These are phyloP conservation scores for Bombyx mandarina DNA, from an alignment of 1,140 invertebrate species.

Conservation along the genomic window DNA sequence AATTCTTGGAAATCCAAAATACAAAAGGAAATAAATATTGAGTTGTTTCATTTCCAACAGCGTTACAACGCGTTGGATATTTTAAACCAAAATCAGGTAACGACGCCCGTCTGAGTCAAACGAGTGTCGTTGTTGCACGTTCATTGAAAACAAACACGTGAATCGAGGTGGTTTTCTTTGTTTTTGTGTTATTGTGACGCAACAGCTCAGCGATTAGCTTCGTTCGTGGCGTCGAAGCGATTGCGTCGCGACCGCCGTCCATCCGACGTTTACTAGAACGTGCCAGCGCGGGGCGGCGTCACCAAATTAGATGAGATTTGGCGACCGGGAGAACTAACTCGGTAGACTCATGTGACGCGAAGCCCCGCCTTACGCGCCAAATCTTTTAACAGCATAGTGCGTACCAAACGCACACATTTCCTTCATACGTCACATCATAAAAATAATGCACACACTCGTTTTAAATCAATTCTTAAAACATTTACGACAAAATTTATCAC, in stretches of 20 bases:
- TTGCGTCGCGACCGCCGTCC: slow-evolving; percentile 20
- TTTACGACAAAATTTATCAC: too few relatives aligned
- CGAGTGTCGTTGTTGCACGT: background rate
- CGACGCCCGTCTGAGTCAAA: too few relatives aligned
- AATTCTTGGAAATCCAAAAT: too few relatives aligned
- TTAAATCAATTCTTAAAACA: too few relatives aligned
- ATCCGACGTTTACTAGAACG: slow-evolving; percentile 13
- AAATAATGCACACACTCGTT: slow-evolving; percentile 5
- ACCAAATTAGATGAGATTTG: slow-evolving; percentile 60
- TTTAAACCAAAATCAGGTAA: too few relatives aligned
- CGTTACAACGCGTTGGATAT: too few relatives aligned
- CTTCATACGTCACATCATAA: slow-evolving; percentile 26
- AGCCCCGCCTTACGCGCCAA: slow-evolving; percentile 32
- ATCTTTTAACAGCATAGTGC: too few relatives aligned
- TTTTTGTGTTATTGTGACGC: slow-evolving; percentile 15
- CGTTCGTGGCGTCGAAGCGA: slow-evolving; percentile 9
- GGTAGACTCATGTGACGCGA: slow-evolving; percentile 44
- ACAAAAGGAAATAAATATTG: too few relatives aligned
- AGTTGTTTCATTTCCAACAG: too few relatives aligned
- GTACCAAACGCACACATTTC: slow-evolving; percentile 30
- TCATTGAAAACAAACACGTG: slow-evolving; percentile 14
- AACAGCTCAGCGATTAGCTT: slow-evolving; percentile 6
- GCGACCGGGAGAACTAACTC: slow-evolving; percentile 16
- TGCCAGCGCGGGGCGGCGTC: slow-evolving; percentile 27
- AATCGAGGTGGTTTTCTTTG: slow-evolving; percentile 9